phyloP scores from a whole-genome alignment of 2,113 vertebrate genomes.

The Meriones unguiculatus region DNA sequence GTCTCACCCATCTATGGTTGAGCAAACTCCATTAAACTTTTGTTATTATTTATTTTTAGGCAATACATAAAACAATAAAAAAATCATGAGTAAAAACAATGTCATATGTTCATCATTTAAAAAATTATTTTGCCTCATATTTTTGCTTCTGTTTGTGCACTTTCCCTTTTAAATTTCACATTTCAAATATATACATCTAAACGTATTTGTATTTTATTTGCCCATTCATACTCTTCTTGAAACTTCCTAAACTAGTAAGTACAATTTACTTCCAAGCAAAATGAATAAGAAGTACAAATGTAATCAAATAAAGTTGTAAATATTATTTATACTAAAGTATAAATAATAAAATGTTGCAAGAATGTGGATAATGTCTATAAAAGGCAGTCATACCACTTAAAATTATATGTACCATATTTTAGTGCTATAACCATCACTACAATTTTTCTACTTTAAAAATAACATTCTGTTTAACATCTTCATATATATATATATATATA shows the following conservation, averaged over 20 bases:
- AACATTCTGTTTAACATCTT: background rate
- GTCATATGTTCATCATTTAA: background rate
- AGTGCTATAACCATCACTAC: background rate
- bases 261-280: constrained; percentile 5
- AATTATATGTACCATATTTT: constrained; percentile 22
- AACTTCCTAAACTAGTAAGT: background rate
- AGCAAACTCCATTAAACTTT: background rate
- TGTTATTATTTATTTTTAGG: background rate
- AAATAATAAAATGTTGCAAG: constrained; percentile 19
- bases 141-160: background rate
- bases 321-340: constrained; percentile 11
- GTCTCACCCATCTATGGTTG: background rate
- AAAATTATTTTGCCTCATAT: background rate
- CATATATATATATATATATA: background rate
- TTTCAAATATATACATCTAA: background rate
- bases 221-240: background rate
- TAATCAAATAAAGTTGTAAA: constrained; percentile 26
- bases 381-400: background rate
- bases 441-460: constrained; percentile 18
- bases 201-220: background rate
- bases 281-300: background rate
- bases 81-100: background rate
- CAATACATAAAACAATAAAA: background rate
- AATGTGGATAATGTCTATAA: background rate
- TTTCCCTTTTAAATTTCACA: background rate